Percentiles rank a stretch among this genome's conserved stretches.
phyloP scores from a whole-genome alignment of 2,113 vertebrate species.

The Nerophis ophidion region DNA sequence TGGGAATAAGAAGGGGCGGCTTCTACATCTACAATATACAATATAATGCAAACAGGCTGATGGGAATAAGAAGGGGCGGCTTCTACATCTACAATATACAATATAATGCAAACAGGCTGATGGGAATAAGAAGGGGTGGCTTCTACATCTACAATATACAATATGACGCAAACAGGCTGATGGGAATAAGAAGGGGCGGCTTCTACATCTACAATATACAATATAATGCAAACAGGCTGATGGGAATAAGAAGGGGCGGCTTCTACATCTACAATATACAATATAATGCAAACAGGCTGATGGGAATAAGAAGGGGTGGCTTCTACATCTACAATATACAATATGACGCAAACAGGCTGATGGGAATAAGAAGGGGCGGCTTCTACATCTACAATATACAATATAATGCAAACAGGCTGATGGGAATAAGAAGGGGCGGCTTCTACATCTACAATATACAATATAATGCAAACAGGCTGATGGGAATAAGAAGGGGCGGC shows the following conservation, averaged over 20 bases:
- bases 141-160: conserved; percentile 10
- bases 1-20: conserved; percentile 52
- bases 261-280: conserved; percentile 10
- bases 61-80: conserved; percentile 52
- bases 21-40: conserved; percentile 10
- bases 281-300: conserved; percentile 61
- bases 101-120: conserved; percentile 61
- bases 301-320: conserved; percentile 52
- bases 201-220: conserved; percentile 10
- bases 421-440: conserved; percentile 52
- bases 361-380: conserved; percentile 52
- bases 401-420: conserved; percentile 61
- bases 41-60: conserved; percentile 61
- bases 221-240: conserved; percentile 61
- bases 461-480: conserved; percentile 61
- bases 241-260: conserved; percentile 52
- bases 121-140: conserved; percentile 52
- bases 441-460: conserved; percentile 10
- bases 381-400: conserved; percentile 10
- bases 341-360: conserved; percentile 61
- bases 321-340: conserved; percentile 10
- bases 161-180: conserved; percentile 52
- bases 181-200: conserved; percentile 52
- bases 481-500: conserved; percentile 52
- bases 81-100: conserved; percentile 10